Percentiles rank a stretch among this genome's conserved stretches.
Evolutionary conservation across 1,140 invertebrate species (phyloP).

Genomic region (Drosophila ananassae): DNA sequence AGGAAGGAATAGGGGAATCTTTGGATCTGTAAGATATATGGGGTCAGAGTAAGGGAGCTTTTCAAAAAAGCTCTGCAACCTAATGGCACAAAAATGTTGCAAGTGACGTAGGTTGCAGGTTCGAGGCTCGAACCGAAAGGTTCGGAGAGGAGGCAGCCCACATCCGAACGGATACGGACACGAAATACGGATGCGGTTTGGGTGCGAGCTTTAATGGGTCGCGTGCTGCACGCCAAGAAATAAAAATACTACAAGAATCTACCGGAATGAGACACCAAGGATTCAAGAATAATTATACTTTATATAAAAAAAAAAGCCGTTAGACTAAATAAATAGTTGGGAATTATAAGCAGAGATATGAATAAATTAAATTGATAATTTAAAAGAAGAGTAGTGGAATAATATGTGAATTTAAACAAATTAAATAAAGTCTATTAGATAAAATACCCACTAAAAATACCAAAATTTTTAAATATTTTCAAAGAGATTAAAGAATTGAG

Average conservation of each 20-base stretch:
- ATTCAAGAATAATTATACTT: background rate
- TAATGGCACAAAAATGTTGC: conserved; percentile 9
- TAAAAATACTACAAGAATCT: background rate
- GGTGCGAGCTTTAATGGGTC: conserved; percentile 36
- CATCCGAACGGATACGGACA: conserved; percentile 14
- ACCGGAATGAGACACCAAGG: background rate
- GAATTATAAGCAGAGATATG: background rate
- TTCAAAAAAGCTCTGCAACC: conserved; percentile 18
- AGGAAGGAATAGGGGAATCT: background rate
- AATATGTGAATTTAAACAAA: too few relatives aligned
- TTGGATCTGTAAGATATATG: conserved; percentile 5
- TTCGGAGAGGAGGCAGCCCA: background rate
- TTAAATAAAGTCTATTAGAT: too few relatives aligned
- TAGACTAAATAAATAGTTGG: background rate
- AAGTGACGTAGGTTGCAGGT: conserved; percentile 26
- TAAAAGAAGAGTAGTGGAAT: too few relatives aligned
- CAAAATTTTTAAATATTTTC: too few relatives aligned
- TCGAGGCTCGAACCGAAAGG: conserved; percentile 2
- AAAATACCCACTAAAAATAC: too few relatives aligned
- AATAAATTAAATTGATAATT: background rate
- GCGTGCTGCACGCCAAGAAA: conserved; percentile 22
- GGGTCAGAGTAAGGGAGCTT: conserved; percentile 16
- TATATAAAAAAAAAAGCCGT: too few relatives aligned
- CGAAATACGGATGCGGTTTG: conserved; percentile 28
- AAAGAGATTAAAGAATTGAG: too few relatives aligned